Conservation (phyloP, 2,113 vertebrate genomes). For the Mesembrinibis cayennensis region DNA sequence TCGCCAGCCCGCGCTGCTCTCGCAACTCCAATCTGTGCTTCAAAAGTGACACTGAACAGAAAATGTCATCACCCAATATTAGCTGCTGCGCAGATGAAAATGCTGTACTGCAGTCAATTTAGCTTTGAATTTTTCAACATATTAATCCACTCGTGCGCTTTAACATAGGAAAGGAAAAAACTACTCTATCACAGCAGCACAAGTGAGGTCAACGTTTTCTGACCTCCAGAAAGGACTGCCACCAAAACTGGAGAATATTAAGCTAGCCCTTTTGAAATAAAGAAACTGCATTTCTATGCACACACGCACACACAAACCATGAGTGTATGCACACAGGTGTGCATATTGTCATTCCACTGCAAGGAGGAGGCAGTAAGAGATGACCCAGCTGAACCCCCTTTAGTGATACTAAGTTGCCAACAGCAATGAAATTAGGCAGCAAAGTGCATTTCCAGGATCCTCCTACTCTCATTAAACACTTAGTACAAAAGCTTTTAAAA, state of each 20-base stretch:
- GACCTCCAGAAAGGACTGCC: background rate
- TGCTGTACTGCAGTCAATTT: background rate
- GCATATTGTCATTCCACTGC: rapidly evolving
- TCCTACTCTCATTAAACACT: background rate
- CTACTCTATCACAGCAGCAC: background rate
- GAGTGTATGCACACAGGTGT: rapidly evolving
- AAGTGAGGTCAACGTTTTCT: background rate
- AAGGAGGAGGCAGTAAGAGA: too few species aligned
- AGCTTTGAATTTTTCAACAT: background rate
- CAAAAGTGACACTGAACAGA: background rate
- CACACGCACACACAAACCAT: too few species aligned
- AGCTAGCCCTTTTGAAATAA: background rate
- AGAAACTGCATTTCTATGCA: background rate
- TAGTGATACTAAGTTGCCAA: background rate
- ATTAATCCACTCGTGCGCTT: background rate
- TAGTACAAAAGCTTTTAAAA: background rate
- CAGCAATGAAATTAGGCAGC: background rate
- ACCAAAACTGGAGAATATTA: background rate
- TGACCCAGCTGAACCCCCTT: background rate
- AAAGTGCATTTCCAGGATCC: background rate
- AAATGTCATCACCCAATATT: background rate
- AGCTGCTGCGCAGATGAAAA: background rate
- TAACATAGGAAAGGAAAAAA: background rate
- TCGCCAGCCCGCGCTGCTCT: background rate
- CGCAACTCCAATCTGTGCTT: background rate